A percentile compares a stretch with the other conserved stretches of the same genome.
Conservation (phyloP, 53 echinoderm and acorn worm species). For the Mesocentrotus franciscanus region DNA sequence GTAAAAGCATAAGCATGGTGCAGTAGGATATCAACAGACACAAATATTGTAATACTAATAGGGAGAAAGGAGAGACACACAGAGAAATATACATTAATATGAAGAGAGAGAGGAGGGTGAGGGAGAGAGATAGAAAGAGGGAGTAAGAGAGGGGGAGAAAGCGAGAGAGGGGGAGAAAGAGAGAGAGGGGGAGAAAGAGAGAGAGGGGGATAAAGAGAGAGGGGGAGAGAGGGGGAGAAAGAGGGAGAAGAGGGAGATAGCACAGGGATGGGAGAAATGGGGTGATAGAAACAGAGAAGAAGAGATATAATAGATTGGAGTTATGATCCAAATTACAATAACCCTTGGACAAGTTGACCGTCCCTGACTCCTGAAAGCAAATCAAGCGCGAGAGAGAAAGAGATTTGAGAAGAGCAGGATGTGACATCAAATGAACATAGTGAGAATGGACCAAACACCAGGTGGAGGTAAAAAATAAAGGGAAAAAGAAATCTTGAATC, state of each 20-base stretch:
- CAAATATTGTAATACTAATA: no score
- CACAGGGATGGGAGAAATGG: not conserved
- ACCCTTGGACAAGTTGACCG: not conserved
- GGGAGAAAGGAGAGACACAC: no score
- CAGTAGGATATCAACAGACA: no score
- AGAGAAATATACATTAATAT: no score
- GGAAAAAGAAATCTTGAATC: not conserved
- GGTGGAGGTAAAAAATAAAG: not conserved
- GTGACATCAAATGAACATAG: not conserved
- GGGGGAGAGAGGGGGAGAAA: constrained; percentile 31
- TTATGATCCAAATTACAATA: not conserved
- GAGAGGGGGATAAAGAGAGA: not conserved
- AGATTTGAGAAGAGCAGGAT: not conserved
- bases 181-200: not conserved
- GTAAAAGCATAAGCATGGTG: no score
- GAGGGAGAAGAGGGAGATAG: not conserved
- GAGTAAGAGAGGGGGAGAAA: not conserved
- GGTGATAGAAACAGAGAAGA: not conserved
- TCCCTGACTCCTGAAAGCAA: not conserved
- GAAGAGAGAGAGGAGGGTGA: not conserved
- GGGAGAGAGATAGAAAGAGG: not conserved
- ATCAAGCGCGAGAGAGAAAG: not conserved
- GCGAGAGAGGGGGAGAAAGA: not conserved
- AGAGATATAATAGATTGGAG: not conserved
- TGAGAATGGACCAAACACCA: not conserved